These are phyloP conservation scores for Prunella strophiata DNA, from an alignment of 2,797 vertebrate genomes.

Conservation along the genomic window DNA sequence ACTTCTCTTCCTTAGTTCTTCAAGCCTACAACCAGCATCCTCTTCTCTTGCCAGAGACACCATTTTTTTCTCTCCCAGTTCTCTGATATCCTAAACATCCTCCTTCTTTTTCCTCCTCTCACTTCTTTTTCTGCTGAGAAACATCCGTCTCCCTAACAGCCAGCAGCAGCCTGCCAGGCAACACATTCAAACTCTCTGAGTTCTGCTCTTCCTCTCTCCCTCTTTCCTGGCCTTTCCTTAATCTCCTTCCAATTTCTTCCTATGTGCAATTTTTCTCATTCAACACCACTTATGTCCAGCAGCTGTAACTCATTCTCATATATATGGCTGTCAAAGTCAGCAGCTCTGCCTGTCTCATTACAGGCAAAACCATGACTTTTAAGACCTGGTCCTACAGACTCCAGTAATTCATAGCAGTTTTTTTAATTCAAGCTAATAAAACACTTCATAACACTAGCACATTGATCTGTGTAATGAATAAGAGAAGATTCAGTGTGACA, in stretches of 20 bases:
- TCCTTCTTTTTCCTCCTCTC: neutral
- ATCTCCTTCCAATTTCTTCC: neutral
- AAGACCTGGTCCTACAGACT: neutral
- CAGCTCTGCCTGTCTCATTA: neutral
- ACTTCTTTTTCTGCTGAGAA: neutral
- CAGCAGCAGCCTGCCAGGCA: neutral
- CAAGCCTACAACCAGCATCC: neutral
- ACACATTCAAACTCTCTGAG: neutral
- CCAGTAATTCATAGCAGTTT: neutral
- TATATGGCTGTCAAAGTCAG: neutral
- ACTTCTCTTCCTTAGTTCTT: neutral
- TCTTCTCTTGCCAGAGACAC: neutral
- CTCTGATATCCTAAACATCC: slow-evolving; percentile 35
- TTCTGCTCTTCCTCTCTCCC: neutral
- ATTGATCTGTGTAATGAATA: neutral
- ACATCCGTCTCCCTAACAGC: neutral
- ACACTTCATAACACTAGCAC: neutral
- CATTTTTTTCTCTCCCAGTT: neutral
- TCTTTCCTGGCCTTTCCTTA: neutral
- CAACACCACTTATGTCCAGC: neutral
- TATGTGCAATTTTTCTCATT: neutral
- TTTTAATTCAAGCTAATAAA: neutral
- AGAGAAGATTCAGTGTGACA: neutral
- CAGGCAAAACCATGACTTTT: neutral
- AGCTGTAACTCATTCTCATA: neutral